phyloP scores from a whole-genome alignment of 2,888 invertebrate species.

The Dynastes maya region DNA sequence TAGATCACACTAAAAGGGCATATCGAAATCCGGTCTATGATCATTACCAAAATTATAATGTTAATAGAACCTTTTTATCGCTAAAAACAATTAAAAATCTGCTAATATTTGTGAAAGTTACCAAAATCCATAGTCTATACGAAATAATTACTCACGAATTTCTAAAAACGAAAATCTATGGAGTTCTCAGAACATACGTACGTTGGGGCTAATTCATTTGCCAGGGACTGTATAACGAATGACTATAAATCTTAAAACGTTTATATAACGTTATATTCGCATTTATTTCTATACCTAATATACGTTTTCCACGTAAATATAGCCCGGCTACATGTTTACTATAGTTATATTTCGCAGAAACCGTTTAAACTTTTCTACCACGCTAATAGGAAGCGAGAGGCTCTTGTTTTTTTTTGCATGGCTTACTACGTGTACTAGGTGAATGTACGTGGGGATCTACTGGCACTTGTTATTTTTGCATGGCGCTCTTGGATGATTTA shows the following conservation, averaged over 20 bases:
- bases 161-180: too few relatives aligned
- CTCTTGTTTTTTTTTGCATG: slow-evolving; percentile 47
- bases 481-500: slow-evolving; percentile 56
- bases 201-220: too few relatives aligned
- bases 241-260: slow-evolving; percentile 3
- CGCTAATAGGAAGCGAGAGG: slow-evolving; percentile 45
- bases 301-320: slow-evolving; percentile 11
- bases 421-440: slow-evolving; percentile 49
- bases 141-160: too few relatives aligned
- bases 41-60: too few relatives aligned
- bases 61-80: too few relatives aligned
- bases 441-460: slow-evolving; percentile 48
- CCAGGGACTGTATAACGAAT: not conserved
- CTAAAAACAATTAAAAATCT: too few relatives aligned
- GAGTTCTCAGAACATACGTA: too few relatives aligned
- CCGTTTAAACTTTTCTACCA: slow-evolving; percentile 18
- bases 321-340: slow-evolving; percentile 14
- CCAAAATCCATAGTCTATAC: too few relatives aligned
- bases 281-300: not conserved
- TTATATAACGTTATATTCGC: not conserved
- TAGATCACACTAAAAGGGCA: too few relatives aligned
- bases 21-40: too few relatives aligned
- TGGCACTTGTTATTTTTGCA: slow-evolving; percentile 57
- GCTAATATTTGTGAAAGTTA: too few relatives aligned
- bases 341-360: slow-evolving; percentile 22